These are phyloP conservation scores for Trachelus tabidus DNA, from an alignment of 2,888 invertebrate species.

Conservation along the genomic window DNA sequence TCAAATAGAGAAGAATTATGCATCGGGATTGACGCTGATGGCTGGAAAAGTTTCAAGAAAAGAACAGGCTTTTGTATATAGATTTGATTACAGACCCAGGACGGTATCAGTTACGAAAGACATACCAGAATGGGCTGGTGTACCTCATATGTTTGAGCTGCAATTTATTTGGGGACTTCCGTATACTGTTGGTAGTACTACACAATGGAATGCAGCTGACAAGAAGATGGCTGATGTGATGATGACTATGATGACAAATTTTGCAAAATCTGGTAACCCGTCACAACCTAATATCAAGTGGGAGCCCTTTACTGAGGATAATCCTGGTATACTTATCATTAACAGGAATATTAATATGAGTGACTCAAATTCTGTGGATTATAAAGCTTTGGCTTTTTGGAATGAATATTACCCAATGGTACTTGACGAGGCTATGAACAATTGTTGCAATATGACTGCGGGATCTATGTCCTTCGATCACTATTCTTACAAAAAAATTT, in stretches of 20 bases:
- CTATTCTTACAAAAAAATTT: neutral
- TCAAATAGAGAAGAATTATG: constrained; percentile 81
- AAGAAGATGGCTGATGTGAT: constrained; percentile 82
- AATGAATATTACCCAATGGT: constrained; percentile 85
- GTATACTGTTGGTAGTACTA: constrained; percentile 68
- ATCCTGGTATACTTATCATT: constrained; percentile 76
- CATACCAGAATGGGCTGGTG: constrained; percentile 81
- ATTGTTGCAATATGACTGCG: constrained; percentile 76
- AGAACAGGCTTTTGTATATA: constrained; percentile 74
- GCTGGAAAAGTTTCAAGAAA: constrained; percentile 75
- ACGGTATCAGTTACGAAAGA: constrained; percentile 74
- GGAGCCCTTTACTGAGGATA: constrained; percentile 76
- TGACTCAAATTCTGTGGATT: constrained; percentile 75
- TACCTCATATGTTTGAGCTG: constrained; percentile 85
- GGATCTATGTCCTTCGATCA: neutral
- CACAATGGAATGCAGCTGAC: constrained; percentile 81
- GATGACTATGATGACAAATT: constrained; percentile 85
- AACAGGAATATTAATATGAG: constrained; percentile 84
- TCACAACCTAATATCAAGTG: constrained; percentile 76
- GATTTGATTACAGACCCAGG: constrained; percentile 79
- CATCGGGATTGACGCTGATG: constrained; percentile 77
- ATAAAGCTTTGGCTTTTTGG: constrained; percentile 85
- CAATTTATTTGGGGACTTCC: constrained; percentile 87
- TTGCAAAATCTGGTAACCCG: constrained; percentile 78
- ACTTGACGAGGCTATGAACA: constrained; percentile 74